These are phyloP conservation scores for Papilio glaucus DNA, from an alignment of 1,140 invertebrate species.

Conservation along the genomic window DNA sequence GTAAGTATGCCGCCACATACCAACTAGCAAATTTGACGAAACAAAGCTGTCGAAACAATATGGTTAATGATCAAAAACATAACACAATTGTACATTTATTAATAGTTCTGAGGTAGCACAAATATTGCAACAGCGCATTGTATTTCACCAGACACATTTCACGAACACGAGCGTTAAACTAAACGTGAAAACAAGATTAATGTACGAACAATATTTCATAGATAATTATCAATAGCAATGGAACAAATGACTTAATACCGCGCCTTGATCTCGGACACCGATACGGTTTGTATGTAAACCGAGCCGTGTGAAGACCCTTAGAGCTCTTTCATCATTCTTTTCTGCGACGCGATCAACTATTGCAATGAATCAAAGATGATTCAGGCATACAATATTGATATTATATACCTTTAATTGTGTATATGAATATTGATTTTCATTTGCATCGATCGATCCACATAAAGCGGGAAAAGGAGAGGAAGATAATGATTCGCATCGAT, in stretches of 20 bases:
- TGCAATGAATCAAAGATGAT: no score
- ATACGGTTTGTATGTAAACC: slow-evolving; percentile 1
- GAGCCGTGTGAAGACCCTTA: neutral
- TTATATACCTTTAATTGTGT: no score
- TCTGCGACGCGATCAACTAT: no score
- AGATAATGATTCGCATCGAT: no score
- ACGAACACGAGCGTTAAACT: slow-evolving; percentile 12
- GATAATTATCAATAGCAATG: slow-evolving; percentile 7
- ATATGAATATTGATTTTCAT: no score
- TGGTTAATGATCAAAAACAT: neutral
- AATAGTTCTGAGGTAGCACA: neutral
- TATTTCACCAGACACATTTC: neutral
- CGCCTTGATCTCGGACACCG: slow-evolving; percentile 1
- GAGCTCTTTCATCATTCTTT: no score
- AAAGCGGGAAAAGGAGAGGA: no score
- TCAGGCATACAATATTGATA: no score
- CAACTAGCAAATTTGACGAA: no score
- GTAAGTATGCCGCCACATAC: no score
- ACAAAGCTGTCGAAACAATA: neutral
- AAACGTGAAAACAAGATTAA: slow-evolving; percentile 19
- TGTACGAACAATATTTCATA: slow-evolving; percentile 13
- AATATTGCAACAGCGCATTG: neutral
- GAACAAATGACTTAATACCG: slow-evolving; percentile 25
- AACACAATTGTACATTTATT: neutral
- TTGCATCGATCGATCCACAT: no score